Evolutionary conservation across 1,140 invertebrate species (phyloP).

Genomic region (Steinernema feltiae): DNA sequence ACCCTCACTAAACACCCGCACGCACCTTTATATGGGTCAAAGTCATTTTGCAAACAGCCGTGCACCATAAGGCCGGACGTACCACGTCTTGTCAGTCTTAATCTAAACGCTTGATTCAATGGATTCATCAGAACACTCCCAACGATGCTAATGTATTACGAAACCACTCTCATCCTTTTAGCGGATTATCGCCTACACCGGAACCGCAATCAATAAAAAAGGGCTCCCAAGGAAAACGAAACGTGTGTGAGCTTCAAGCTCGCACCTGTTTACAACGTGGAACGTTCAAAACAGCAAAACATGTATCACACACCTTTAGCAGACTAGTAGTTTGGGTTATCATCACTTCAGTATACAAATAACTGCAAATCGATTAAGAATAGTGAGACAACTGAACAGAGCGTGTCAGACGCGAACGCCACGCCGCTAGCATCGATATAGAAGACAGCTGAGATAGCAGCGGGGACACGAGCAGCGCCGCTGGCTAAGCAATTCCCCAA

Average conservation of each 20-base stretch:
- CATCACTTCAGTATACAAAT: background rate
- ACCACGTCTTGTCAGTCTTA: too few relatives aligned
- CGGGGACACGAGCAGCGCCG: background rate
- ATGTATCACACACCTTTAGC: too few relatives aligned
- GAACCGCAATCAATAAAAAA: too few relatives aligned
- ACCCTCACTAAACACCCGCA: background rate
- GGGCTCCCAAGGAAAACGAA: background rate
- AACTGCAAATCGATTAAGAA: background rate
- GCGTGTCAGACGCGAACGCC: background rate
- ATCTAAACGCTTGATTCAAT: too few relatives aligned
- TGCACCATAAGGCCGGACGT: background rate
- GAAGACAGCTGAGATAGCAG: conserved; percentile 11
- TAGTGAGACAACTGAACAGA: background rate
- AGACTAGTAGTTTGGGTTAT: background rate
- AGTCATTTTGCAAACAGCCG: conserved; percentile 9
- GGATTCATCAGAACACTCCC: too few relatives aligned
- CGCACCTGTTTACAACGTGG: too few relatives aligned
- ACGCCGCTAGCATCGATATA: background rate
- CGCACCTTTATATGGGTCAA: background rate
- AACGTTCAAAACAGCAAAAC: too few relatives aligned
- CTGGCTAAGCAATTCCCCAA: background rate
- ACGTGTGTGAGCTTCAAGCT: too few relatives aligned
- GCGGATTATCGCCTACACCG: too few relatives aligned
- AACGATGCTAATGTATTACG: too few relatives aligned
- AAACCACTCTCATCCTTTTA: too few relatives aligned